A percentile compares a stretch with the other conserved stretches of the same genome.
phyloP scores from a whole-genome alignment of 2,113 vertebrate genomes.

The Salvelinus fontinalis region DNA sequence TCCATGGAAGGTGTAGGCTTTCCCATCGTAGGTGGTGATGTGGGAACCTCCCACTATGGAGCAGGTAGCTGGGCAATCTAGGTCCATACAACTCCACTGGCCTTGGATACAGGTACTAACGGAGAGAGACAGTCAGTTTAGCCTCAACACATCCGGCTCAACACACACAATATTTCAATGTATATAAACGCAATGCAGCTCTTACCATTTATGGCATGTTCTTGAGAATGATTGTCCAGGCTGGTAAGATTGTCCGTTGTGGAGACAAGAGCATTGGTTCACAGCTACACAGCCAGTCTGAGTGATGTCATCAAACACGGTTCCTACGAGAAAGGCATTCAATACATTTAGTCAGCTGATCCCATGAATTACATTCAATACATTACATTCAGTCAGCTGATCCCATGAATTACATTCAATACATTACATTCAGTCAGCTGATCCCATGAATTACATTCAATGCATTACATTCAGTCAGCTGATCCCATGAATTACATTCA shows the following conservation, averaged over 20 bases:
- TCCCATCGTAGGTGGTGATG: constrained; percentile 87
- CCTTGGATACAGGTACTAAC: constrained; percentile 64
- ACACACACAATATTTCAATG: not conserved
- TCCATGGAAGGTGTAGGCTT: constrained; percentile 87
- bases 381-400: constrained; percentile 64
- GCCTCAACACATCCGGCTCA: not conserved
- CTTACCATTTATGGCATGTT: constrained; percentile 78
- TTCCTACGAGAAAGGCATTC: constrained; percentile 68
- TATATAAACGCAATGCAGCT: not conserved
- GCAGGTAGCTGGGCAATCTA: constrained; percentile 63
- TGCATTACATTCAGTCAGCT: not conserved
- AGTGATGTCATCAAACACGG: constrained; percentile 84
- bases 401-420: not conserved
- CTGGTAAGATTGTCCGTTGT: constrained; percentile 67
- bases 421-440: too few relatives aligned
- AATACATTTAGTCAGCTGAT: not conserved
- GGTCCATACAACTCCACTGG: constrained; percentile 61
- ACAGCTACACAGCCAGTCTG: constrained; percentile 77
- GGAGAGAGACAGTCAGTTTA: constrained; percentile 13
- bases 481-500: too few relatives aligned
- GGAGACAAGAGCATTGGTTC: constrained; percentile 76
- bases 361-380: not conserved
- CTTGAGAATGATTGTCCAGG: constrained; percentile 73
- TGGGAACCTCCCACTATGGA: constrained; percentile 85
- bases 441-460: too few relatives aligned